Evolutionary conservation across 2,888 invertebrate genomes (phyloP), one percentile per base, ranked within the genome.

Genomic region (Caenorhabditis sp.): DNA sequence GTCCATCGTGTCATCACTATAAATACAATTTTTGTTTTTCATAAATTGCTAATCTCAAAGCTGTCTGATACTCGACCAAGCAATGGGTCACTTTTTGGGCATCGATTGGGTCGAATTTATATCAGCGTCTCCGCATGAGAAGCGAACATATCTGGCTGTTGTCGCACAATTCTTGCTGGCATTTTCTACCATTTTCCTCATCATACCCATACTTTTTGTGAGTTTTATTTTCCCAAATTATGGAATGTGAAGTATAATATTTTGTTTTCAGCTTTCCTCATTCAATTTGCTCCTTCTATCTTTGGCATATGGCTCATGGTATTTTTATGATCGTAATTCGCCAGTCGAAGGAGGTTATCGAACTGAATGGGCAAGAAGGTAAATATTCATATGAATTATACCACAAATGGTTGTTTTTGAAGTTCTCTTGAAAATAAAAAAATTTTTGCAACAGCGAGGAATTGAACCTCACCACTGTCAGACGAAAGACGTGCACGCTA

Each of bases 251-350:
- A 36, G 10, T 36, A 36, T 8, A 36, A 54, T 43, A 63, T 3
- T 26, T 4, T 26, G 10, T 58, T 61, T 69, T 26, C 43, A 76
- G 73, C 20, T 89, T 4, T 62, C 88, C 81, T 90, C 90, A 0
- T 72, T 75, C 27, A 67, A 67, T 8, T 76, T 71, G 76, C 54
- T 56, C 25, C 31, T 79, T 7, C 26, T 80, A 14, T 43, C 57
- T 20, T 50, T 76, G 31, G 43, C 43, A 17, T 43, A 43, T 43
- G 17, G 56, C 8, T 82, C 90, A 1, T 93, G 93, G 92, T 91
- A 92, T 86, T 89, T 91, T 63, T 91, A 90, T 68, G 93, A 93
- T 85, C 89, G 90, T 50, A 90, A 92, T 12, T 90, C 90, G 0
- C 90, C 92, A 67, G 90, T 91, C 64, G 83, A 49, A 59, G 81